A percentile compares a stretch with the other conserved stretches of the same genome.
phyloP scores from a whole-genome alignment of 1,140 invertebrate genomes.

The Temnothorax nylanderi region DNA sequence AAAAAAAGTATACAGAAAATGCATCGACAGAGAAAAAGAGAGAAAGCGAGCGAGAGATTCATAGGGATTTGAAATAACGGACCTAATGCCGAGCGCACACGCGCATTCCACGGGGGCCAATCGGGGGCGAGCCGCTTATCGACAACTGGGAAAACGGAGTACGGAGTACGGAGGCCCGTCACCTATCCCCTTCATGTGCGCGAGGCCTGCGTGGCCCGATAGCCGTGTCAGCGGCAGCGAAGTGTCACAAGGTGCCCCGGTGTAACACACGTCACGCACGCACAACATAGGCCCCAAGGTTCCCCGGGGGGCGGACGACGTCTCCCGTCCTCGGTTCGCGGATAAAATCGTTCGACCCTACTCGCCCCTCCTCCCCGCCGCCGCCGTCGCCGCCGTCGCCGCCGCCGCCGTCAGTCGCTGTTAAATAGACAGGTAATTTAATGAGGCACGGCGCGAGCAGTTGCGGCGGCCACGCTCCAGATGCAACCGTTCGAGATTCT shows the following conservation, averaged over 20 bases:
- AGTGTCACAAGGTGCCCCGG: constrained; percentile 1
- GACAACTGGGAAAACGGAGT: not conserved
- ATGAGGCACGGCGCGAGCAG: constrained; percentile 28
- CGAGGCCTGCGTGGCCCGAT: not conserved
- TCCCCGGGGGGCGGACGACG: not conserved
- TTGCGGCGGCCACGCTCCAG: constrained; percentile 22
- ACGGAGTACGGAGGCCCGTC: not conserved
- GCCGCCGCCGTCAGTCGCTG: not conserved
- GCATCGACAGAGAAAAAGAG: too few species aligned
- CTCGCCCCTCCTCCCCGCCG: not conserved
- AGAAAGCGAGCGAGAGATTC: too few species aligned
- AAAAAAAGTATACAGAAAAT: too few species aligned
- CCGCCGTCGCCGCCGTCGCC: not conserved
- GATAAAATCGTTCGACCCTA: constrained; percentile 20
- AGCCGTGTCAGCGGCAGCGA: too few species aligned
- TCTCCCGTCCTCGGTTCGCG: not conserved
- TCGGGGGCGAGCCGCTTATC: not conserved
- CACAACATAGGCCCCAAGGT: not conserved
- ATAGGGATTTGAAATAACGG: not conserved
- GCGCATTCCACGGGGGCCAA: not conserved
- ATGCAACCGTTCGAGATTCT: constrained; percentile 57
- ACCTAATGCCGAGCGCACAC: not conserved
- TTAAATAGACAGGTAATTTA: constrained; percentile 58
- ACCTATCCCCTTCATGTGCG: not conserved
- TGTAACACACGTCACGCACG: not conserved